Evolutionary conservation across 2,888 invertebrate species (phyloP), one percentile per base, ranked within the genome.

Genomic region (Eilema sororculum): DNA sequence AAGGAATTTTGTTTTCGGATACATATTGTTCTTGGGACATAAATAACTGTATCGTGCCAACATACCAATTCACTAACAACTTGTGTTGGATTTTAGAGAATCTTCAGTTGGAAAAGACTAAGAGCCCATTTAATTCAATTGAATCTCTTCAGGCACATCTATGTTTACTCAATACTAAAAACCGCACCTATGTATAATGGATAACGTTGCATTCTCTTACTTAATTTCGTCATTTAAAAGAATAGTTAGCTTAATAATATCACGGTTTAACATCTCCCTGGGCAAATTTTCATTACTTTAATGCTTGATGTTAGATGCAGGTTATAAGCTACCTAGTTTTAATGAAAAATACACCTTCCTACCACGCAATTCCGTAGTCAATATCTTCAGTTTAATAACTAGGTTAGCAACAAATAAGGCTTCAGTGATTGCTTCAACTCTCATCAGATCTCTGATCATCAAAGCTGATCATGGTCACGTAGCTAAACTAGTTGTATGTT

Each of bases 1-100:
- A n/a, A 20, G 52, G 52, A n/a, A 52, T 52, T 52, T 52, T 52
- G 52, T 52, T n/a, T n/a, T 52, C n/a, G n/a, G 52, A 52, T 52
- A 52, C n/a, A 9, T 52, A 16, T 22, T 25, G 16, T 69, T 62
- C 52, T n/a, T 0, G 46, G 6, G 20, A 52, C 52, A 52, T 52
- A n/a, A 52, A n/a, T 52, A 46, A 4, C 20, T 16, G 16, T 41
- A 46, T 46, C 20, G 46, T 46, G 46, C 20, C 46, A 46, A 46
- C 46, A 20, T 20, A 46, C 20, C 46, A 46, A 13, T 46, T 8
- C 20, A 20, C 20, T 46, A 20, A 4, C 16, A 16, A 41, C 41
- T 41, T 41, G 16, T 41, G 41, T 41, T 37, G 37, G 4, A 13
- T 12, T 41, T 41, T 16, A 4, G 16, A 5, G 13, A 41, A 3